Evolutionary conservation across 1,140 invertebrate genomes (phyloP), one percentile per base, ranked within the genome.

Genomic region (Drosophila ironensis): DNA sequence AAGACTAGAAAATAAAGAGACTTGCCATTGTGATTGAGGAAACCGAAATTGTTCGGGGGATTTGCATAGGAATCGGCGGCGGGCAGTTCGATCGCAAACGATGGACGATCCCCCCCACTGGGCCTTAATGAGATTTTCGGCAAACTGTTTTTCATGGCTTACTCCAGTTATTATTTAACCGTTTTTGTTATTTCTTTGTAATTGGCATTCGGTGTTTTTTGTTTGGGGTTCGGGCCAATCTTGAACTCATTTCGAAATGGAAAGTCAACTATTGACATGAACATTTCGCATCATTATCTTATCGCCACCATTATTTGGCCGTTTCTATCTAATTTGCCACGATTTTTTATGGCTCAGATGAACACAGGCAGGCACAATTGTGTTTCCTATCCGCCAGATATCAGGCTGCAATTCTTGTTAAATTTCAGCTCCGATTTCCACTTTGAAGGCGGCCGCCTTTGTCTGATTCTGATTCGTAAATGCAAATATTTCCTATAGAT

Each of bases 81-180:
- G n/a, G n/a, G n/a, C 37, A 51, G 71, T 48, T 66, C 27, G 25
- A 44, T 30, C 44, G 25, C 16, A 37, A 16, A 14, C 33, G 33
- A 20, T 48, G 24, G 24, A 38, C 63, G 66, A 61, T 53, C 70
- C 48, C 70, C 48, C 78, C 74, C 54, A 86, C 80, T 84, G 78
- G 56, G 50, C 46, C 84, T 80, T 86, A 86, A 86, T 86, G 80
- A 87, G 81, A 72, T 86, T 86, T 86, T 50, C 12, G 51, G 35
- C 37, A 25, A 30, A 44, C 51, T 72, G 69, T 80, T 78, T 78
- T 59, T 40, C n/a, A 64, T 74, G 75, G 71, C 69, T 64, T 76
- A 81, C 42, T 78, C 75, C 72, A 75, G 64, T 75, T 68, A 76
- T 81, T 81, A 81, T 82, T 75, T 81, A 81, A 81, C 77, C 72